Evolutionary conservation across 2,888 invertebrate species (phyloP).

Genomic region (Plemyria rubiginata): DNA sequence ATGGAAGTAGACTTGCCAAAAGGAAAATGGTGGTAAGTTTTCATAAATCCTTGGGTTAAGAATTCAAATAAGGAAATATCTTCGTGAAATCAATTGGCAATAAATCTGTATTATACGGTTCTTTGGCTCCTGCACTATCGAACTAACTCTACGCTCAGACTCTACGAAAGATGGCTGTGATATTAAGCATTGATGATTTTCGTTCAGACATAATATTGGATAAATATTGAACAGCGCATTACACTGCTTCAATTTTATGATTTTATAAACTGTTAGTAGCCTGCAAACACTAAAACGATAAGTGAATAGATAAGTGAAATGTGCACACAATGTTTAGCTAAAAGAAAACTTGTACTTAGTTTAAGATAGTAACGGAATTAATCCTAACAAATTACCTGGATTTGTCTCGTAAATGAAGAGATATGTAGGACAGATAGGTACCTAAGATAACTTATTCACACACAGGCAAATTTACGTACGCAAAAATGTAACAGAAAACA

Average conservation of each 20-base stretch:
- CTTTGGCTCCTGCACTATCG: slow-evolving; percentile 37
- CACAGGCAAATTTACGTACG: not conserved
- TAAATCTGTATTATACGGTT: slow-evolving; percentile 42
- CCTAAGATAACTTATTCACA: too few relatives aligned
- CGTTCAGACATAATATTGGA: not conserved
- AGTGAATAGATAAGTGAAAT: too few relatives aligned
- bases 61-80: slow-evolving; percentile 37
- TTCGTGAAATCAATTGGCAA: slow-evolving; percentile 36
- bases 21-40: slow-evolving; percentile 21
- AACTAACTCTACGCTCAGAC: slow-evolving; percentile 10
- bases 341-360: not conserved
- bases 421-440: not conserved
- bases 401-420: not conserved
- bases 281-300: too few relatives aligned
- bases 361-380: not conserved
- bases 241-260: not conserved
- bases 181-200: slow-evolving; percentile 16
- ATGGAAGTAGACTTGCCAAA: slow-evolving; percentile 26
- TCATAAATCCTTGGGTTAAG: slow-evolving; percentile 33
- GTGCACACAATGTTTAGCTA: not conserved
- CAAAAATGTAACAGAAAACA: not conserved
- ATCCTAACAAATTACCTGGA: not conserved
- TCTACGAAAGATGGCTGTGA: slow-evolving; percentile 14
- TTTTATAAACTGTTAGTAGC: not conserved
- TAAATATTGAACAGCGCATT: slow-evolving; percentile 2